phyloP scores from a whole-genome alignment of 1,140 invertebrate genomes.

The Pteromalus puparum region DNA sequence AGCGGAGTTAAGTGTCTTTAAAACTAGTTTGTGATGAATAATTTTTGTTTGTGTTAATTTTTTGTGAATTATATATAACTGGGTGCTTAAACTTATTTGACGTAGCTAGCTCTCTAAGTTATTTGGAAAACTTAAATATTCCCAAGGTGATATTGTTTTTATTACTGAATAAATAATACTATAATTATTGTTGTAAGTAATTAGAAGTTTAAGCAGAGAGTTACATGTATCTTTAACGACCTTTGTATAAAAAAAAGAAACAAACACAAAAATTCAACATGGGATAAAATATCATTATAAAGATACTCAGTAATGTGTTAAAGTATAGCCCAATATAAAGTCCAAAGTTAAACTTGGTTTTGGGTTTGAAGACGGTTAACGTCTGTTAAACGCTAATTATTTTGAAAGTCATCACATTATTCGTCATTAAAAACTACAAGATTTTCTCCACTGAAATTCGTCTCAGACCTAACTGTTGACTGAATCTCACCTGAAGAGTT shows the following conservation, averaged over 20 bases:
- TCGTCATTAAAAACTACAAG: neutral
- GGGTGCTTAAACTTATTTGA: neutral
- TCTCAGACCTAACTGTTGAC: neutral
- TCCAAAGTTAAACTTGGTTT: neutral
- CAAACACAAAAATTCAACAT: constrained; percentile 1
- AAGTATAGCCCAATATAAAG: neutral
- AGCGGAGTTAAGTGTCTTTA: constrained; percentile 31
- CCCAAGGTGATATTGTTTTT: constrained; percentile 3
- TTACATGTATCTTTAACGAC: constrained; percentile 1
- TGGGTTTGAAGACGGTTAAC: neutral
- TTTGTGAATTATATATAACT: constrained; percentile 7
- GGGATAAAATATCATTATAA: neutral
- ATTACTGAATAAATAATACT: neutral
- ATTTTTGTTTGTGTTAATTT: constrained; percentile 22
- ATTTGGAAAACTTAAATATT: neutral
- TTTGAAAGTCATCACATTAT: neutral
- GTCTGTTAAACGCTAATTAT: neutral
- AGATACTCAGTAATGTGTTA: neutral
- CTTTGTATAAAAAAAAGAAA: neutral
- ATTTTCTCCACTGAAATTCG: neutral
- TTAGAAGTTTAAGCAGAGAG: constrained; percentile 2
- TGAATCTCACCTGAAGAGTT: neutral
- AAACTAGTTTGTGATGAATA: constrained; percentile 17
- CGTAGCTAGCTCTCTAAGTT: neutral
- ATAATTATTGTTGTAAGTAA: neutral